These are phyloP conservation scores for Intellagama lesueurii DNA, from an alignment of 2,797 vertebrate genomes.

Conservation along the genomic window DNA sequence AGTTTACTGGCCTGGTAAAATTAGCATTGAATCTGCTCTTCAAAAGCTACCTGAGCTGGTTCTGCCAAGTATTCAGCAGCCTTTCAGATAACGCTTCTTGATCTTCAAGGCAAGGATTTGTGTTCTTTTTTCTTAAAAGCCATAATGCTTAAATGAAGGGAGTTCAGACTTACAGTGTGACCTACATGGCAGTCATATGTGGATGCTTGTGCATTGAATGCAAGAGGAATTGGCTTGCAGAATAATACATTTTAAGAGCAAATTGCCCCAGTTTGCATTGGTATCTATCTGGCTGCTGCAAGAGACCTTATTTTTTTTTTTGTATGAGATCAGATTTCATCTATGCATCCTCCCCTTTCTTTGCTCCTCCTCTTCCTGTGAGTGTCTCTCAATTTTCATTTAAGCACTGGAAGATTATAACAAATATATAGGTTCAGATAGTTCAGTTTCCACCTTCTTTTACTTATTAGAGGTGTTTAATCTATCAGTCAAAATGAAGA, in stretches of 20 bases:
- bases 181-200: rapidly evolving
- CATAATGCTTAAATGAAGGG: not conserved
- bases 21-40: too few relatives aligned
- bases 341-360: not conserved
- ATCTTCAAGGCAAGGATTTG: not conserved
- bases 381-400: not conserved
- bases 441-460: not conserved
- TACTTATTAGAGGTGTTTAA: not conserved
- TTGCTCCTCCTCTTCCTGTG: not conserved
- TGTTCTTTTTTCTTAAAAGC: not conserved
- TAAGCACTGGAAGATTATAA: not conserved
- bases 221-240: not conserved
- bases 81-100: not conserved
- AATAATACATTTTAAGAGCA: not conserved
- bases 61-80: not conserved
- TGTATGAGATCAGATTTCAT: not conserved
- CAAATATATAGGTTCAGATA: not conserved
- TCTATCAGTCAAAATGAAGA: not conserved
- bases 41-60: not conserved
- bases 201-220: not conserved
- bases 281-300: not conserved
- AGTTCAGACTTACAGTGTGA: not conserved
- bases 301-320: not conserved
- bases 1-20: not conserved
- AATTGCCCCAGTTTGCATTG: not conserved